Evolutionary conservation across 1,140 invertebrate species (phyloP).

Genomic region (Mycetomoellerius zeteki): DNA sequence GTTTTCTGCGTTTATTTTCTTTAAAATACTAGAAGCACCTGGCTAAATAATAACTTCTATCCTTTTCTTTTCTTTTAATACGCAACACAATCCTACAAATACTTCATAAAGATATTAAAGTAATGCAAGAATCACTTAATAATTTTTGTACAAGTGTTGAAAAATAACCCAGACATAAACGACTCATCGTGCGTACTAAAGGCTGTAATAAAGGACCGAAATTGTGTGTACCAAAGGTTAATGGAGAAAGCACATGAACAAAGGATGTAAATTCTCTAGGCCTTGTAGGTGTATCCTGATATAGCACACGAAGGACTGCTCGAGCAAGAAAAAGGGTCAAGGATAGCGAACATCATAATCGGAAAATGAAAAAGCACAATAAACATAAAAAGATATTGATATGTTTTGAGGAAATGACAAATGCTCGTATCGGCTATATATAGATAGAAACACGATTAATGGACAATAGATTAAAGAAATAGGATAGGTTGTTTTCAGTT

Average conservation of each 20-base stretch:
- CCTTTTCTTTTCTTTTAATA: no score
- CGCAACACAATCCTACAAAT: no score
- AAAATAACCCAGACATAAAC: no score
- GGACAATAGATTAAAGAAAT: background rate
- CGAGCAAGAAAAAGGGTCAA: slow-evolving; percentile 63
- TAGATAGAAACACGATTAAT: slow-evolving; percentile 10
- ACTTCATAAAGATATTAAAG: no score
- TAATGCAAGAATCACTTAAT: no score
- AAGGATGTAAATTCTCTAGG: slow-evolving; percentile 33
- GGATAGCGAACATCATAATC: slow-evolving; percentile 35
- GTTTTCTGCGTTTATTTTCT: no score
- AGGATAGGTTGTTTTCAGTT: background rate
- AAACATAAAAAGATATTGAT: slow-evolving; percentile 37
- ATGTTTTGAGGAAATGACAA: slow-evolving; percentile 4
- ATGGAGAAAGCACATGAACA: background rate
- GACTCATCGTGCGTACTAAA: no score
- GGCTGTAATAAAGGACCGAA: no score
- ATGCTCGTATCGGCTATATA: background rate
- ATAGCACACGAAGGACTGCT: slow-evolving; percentile 49
- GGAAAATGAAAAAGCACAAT: slow-evolving; percentile 56
- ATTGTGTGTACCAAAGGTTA: no score
- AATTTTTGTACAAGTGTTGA: no score
- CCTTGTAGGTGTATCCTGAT: slow-evolving; percentile 10
- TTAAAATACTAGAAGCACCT: no score
- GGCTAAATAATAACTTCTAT: no score